Base-by-base conservation (phyloP, 2,113 vertebrate species). In the Larimichthys polyactis region DNA sequence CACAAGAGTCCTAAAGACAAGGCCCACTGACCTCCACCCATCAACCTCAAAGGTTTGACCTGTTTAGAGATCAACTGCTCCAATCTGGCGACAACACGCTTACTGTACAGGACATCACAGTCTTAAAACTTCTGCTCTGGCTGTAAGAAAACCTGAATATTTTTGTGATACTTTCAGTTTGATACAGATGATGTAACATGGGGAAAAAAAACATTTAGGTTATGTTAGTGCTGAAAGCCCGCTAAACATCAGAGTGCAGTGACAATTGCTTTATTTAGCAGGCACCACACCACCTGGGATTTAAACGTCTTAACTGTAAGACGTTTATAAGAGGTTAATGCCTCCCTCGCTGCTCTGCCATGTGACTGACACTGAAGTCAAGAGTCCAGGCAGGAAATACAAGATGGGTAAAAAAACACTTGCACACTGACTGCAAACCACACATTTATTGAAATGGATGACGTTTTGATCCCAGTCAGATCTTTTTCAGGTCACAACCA, bases 221-320 rank as follows among this genome's bases (percentile, higher is more conserved):
- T 67, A 52, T 62, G 51, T 64, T 66, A 80, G 63, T 11, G 0
- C 16, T 44, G 57, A 75, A 63, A 83, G 40, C 64, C 72, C 22
- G 40, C 12, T 29, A 44, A 81, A 74, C 57, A 74, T 20, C 76
- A 24, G 17, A 54, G 67, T 17, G 78, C 73, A 81, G 70, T 83
- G 82, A 85, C 88, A 72, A 83, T 87, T 76, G 86, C 90, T 90
- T 87, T 87, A 89, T 93, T 93, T 93, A 91, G 91, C 79, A 75
- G 67, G 44, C 57, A 88, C 69, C 90, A 67, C 87, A 92, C 90
- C 92, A 93, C 91, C 90, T 91, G 87, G 87, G 92, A 87, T 89
- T 93, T 91, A 90, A 91, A 84, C 69, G 78, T 92, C 91, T 94
- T 94, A 94, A 65, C 85, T 72, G 14, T 94, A 94, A 94, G 91